phyloP scores from a whole-genome alignment of 2,888 invertebrate genomes.

The Penaeus monodon region DNA sequence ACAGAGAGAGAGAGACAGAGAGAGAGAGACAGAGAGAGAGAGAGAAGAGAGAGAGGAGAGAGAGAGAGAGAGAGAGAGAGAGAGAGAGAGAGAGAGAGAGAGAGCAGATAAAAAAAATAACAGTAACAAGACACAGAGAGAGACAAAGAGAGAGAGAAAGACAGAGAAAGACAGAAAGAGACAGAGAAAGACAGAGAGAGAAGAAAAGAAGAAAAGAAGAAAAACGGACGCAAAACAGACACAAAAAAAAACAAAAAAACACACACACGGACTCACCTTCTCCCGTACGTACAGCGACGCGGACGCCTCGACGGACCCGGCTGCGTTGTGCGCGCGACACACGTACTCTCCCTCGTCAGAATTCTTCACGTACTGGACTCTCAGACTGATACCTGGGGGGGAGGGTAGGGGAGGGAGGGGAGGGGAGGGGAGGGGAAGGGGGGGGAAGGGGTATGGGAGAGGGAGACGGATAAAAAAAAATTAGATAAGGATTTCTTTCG shows the following conservation, averaged over 20 bases:
- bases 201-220: neutral
- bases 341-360: slow-evolving; percentile 83
- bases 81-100: neutral
- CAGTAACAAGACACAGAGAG: neutral
- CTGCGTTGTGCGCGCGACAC: slow-evolving; percentile 83
- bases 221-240: neutral
- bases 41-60: neutral
- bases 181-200: neutral
- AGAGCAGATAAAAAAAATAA: neutral
- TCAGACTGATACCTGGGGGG: slow-evolving; percentile 72
- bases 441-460: neutral
- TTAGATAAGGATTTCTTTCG: too few species aligned
- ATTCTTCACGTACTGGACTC: slow-evolving; percentile 76
- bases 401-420: neutral
- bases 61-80: neutral
- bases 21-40: slow-evolving; percentile 9
- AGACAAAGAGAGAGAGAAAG: neutral
- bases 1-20: neutral
- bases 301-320: slow-evolving; percentile 80
- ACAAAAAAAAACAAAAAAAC: neutral
- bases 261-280: slow-evolving; percentile 34
- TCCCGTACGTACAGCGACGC: slow-evolving; percentile 70
- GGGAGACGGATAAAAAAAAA: too few species aligned
- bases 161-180: neutral
- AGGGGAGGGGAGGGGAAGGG: too few species aligned